Percentiles rank a stretch among this genome's conserved stretches.
These are phyloP conservation scores for Parnassius glacialis DNA, from an alignment of 2,888 invertebrate genomes.

Conservation along the genomic window DNA sequence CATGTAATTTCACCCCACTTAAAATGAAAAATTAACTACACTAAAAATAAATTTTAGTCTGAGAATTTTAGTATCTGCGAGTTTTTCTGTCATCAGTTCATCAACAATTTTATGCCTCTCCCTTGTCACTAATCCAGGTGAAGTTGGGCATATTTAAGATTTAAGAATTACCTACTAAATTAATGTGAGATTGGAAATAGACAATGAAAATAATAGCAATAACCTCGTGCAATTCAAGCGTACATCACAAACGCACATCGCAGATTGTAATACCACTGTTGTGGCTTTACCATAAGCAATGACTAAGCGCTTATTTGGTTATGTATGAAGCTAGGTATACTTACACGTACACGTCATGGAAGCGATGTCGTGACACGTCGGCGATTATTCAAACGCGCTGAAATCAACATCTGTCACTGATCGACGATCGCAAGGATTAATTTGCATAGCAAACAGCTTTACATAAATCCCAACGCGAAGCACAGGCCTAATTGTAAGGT, in stretches of 20 bases:
- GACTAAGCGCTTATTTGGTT: constrained; percentile 24
- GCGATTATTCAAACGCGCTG: constrained; percentile 58
- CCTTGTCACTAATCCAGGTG: too few relatives aligned
- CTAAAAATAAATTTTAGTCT: too few relatives aligned
- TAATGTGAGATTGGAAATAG: too few relatives aligned
- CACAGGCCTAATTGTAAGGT: constrained; percentile 46
- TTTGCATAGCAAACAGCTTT: constrained; percentile 61
- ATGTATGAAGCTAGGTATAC: constrained; percentile 22
- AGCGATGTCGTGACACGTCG: constrained; percentile 37
- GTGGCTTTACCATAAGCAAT: constrained; percentile 12
- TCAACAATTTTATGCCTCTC: too few relatives aligned
- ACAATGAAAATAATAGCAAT: too few relatives aligned
- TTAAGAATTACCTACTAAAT: too few relatives aligned
- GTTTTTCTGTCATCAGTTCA: too few relatives aligned
- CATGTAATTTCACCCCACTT: too few relatives aligned
- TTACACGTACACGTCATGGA: constrained; percentile 13
- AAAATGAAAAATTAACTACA: too few relatives aligned
- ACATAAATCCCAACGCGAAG: constrained; percentile 52
- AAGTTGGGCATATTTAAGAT: too few relatives aligned
- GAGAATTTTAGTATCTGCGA: too few relatives aligned
- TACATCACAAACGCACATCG: neutral
- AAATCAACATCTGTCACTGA: constrained; percentile 62
- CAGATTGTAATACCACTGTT: constrained; percentile 4
- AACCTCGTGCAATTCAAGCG: neutral
- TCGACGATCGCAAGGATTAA: constrained; percentile 54